Conservation (phyloP, 2,797 vertebrate genomes). For the Alcedo atthis region DNA sequence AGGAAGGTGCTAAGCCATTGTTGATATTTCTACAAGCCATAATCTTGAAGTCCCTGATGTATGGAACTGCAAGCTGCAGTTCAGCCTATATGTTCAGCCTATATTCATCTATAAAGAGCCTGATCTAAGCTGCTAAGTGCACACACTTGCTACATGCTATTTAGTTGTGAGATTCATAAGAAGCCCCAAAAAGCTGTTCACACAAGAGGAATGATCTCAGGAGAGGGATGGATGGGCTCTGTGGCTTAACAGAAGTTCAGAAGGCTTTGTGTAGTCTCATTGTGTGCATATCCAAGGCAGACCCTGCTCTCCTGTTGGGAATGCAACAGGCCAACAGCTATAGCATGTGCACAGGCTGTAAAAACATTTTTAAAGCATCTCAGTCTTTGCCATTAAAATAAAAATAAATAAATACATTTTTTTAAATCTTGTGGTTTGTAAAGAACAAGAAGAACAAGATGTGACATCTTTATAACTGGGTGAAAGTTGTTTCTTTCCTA, state of each 20-base stretch:
- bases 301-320: constrained; percentile 35
- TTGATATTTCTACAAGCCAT: neutral
- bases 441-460: constrained; percentile 12
- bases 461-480: constrained; percentile 54
- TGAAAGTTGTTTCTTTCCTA: constrained; percentile 14
- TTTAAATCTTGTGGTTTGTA: neutral
- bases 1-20: neutral
- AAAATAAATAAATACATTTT: neutral
- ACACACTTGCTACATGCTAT: neutral
- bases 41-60: neutral
- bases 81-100: neutral
- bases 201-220: neutral
- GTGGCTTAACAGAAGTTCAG: constrained; percentile 22
- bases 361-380: constrained; percentile 39
- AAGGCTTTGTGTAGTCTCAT: constrained; percentile 6
- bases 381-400: neutral
- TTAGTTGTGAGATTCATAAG: neutral
- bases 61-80: neutral
- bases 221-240: neutral
- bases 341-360: constrained; percentile 5
- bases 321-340: neutral
- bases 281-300: constrained; percentile 15
- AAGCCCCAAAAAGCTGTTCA: neutral
- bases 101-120: neutral
- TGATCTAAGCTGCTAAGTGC: neutral